Percentiles rank a stretch among this genome's conserved stretches.
phyloP scores from a whole-genome alignment of 2,113 vertebrate species.

The Cyprinodon tularosa region DNA sequence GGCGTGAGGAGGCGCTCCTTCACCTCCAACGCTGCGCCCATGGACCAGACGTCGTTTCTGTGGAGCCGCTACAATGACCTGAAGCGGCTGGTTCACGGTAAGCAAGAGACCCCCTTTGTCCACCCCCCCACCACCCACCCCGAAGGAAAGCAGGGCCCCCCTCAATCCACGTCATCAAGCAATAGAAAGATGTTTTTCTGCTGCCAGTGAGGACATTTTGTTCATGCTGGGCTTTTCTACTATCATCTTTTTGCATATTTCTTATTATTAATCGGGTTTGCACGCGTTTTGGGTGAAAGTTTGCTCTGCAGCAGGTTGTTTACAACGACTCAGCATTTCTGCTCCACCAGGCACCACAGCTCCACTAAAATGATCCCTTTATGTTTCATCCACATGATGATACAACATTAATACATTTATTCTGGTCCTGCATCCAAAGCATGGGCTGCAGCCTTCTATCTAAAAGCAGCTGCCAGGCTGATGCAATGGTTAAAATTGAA shows the following conservation, averaged over 20 bases:
- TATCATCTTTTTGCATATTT: neutral
- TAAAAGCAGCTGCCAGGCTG: no score
- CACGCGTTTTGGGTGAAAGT: neutral
- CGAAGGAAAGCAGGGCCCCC: neutral
- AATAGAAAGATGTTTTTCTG: neutral
- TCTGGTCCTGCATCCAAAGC: no score
- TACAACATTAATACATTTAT: no score
- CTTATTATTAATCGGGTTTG: neutral
- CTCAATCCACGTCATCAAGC: slow-evolving; percentile 23
- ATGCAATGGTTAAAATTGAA: neutral
- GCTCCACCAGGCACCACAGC: neutral
- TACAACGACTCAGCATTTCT: neutral
- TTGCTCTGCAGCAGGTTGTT: neutral
- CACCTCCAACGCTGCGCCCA: slow-evolving; percentile 67
- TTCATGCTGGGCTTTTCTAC: neutral
- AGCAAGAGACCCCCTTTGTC: slow-evolving; percentile 4
- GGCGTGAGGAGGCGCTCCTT: slow-evolving; percentile 61
- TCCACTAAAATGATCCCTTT: neutral
- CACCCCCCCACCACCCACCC: fast-evolving
- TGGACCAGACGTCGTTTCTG: slow-evolving; percentile 74
- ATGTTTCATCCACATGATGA: neutral
- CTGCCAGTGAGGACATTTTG: slow-evolving; percentile 16
- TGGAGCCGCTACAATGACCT: slow-evolving; percentile 84
- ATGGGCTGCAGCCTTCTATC: no score
- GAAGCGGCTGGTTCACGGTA: slow-evolving; percentile 85